A percentile compares a stretch with the other conserved stretches of the same genome.
Evolutionary conservation across 2,113 vertebrate species (phyloP).

Genomic region (Emydura subglobosa): DNA sequence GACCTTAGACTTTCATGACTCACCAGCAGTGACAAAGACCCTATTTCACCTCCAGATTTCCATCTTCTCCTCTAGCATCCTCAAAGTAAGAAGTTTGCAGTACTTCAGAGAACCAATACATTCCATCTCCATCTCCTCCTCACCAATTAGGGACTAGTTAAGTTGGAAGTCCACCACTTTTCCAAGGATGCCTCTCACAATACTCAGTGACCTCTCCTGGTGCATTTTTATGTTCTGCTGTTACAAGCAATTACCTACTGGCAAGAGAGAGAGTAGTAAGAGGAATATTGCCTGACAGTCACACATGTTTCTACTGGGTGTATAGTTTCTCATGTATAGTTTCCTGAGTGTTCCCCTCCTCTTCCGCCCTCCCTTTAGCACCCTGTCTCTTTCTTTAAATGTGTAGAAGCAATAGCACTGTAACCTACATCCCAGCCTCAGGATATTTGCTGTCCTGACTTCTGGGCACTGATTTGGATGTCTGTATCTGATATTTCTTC

Average conservation of each 20-base stretch:
- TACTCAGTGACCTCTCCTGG: background rate
- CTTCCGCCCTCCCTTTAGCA: accelerated
- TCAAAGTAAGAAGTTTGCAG: background rate
- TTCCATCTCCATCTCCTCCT: background rate
- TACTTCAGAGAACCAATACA: background rate
- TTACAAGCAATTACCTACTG: background rate
- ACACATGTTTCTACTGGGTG: background rate
- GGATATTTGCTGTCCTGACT: background rate
- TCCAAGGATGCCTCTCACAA: background rate
- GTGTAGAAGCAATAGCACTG: background rate
- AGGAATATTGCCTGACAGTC: background rate
- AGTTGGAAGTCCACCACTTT: background rate
- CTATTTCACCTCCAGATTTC: background rate
- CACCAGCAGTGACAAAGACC: background rate
- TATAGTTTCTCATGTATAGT: background rate
- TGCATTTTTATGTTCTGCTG: background rate
- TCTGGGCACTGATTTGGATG: background rate
- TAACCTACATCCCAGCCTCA: background rate
- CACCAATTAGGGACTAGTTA: background rate
- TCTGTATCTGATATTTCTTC: background rate
- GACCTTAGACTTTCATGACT: background rate
- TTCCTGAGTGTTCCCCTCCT: background rate
- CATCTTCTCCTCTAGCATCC: background rate
- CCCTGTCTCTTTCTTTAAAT: background rate
- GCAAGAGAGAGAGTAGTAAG: background rate